Evolutionary conservation across 2,888 invertebrate species (phyloP), one percentile per base, ranked within the genome.

Genomic region (Incurvaria masculella): DNA sequence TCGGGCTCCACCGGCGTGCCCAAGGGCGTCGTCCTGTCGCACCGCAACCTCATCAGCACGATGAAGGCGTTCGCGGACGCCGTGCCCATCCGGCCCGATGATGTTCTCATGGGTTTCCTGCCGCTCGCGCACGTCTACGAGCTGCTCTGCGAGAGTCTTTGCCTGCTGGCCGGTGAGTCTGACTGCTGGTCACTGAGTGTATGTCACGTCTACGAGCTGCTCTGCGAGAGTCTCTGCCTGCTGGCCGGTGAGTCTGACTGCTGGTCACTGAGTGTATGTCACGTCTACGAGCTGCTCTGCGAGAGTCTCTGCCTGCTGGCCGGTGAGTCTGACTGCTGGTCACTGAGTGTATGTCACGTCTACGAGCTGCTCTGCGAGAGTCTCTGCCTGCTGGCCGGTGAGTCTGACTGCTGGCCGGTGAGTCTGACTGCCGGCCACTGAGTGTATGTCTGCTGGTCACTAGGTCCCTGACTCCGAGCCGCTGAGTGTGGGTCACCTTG

Each of bases 91-190:
- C 79, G 72, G 61, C 73, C 82, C 11, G 84, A 82, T 52, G 98
- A 99, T 67, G 76, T 91, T 17, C 89, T 96, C 62, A 89, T 98
- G 68, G 98, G 94, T 49, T 99, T 96, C 76, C 83, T 99, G 56
- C 99, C 99, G 20, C 78, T 98, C 49, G 98, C 98, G 21, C 98
- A 98, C 72, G 97, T 98, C 1, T 91, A 97, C 62, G 98, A 98
- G 73, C 81, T 99, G 57, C 83, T 95, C 47, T 94, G 94, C n/a
- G 97, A 91, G 69, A 87, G 88, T 59, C 85, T 92, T 45, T 91
- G 93, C 62, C 79, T 94, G 50, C 73, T 91, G 45, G 87, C 86
- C 51, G 97, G 96, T 56, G 82, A 89, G 55, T 87, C 17, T 87
- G 14, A 16, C 10, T 40, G 10, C 6, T 40, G 40, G 17, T 40